Base-by-base conservation (phyloP, 2,797 vertebrate species). In the Margarornis squamiger region DNA sequence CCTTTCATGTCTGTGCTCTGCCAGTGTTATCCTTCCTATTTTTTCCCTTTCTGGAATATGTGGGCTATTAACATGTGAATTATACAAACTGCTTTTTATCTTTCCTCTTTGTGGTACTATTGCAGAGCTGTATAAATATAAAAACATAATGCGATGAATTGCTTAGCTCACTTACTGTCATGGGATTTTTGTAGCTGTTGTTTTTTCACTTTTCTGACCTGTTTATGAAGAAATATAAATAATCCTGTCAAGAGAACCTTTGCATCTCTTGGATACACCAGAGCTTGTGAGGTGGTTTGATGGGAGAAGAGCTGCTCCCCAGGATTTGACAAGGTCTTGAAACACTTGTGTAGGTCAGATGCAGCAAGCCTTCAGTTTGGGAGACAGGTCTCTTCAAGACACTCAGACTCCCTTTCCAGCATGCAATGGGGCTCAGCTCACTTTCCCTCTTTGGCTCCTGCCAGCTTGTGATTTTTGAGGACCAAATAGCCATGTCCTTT, bases 31-130 rank as follows among this genome's bases (percentile, higher is more conserved):
- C 12, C 9, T 12, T 3, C 7, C 34, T 23, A 72, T 62, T 95
- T 90, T 90, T 93, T 67, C 19, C 24, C 55, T 92, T 96, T 84
- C 86, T 96, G 52, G 71, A 88, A 88, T 84, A 76, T 61, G 30
- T 59, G 48, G 15, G 32, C 58, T 88, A 88, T 83, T 95, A 90
- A 90, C 43, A 58, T 78, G 43, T 85, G 86, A 94, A 90, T 94
- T 95, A 79, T 74, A 74, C 20, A 13, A 86, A 68, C 55, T 76
- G 32, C 24, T 89, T 94, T 95, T 91, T 91, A 78, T 93, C 68
- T 90, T 92, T 95, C 55, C 38, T 90, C 61, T 96, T 91, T 74
- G 67, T 43, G 49, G 68, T 59, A 72, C 43, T 80, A 19, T 9
- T 23, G 67, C 61, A 91, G 79, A 61, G 55, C 43, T 91, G 29